Evolutionary conservation across 2,888 invertebrate genomes (phyloP).

Genomic region (Coelinius sp.): DNA sequence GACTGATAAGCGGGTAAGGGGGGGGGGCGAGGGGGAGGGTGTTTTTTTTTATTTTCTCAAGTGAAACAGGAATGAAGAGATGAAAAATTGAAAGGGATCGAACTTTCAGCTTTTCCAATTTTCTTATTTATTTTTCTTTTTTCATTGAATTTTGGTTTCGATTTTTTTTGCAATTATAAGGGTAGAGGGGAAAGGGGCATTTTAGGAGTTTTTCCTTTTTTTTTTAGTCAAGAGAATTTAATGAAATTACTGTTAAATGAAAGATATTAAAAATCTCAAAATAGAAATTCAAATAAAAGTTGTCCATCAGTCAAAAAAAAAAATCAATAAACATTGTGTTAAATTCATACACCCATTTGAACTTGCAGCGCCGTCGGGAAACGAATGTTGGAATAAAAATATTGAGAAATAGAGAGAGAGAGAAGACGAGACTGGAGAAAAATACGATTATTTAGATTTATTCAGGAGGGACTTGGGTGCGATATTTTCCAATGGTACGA

Average conservation of each 20-base stretch:
- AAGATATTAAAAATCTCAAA: too few relatives aligned
- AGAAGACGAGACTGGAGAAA: conserved; percentile 8
- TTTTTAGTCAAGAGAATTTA: too few relatives aligned
- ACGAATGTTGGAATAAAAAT: conserved; percentile 4
- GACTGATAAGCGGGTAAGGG: background rate
- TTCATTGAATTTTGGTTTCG: too few relatives aligned
- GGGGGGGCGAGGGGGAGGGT: background rate
- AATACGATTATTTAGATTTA: conserved; percentile 15
- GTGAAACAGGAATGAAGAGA: background rate
- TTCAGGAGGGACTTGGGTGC: conserved; percentile 20
- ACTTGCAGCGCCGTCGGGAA: background rate
- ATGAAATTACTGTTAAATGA: too few relatives aligned
- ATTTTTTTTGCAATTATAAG: background rate
- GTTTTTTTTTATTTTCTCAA: background rate
- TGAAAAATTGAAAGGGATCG: background rate
- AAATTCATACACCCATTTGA: background rate
- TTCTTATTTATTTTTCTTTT: too few relatives aligned
- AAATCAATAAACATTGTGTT: background rate
- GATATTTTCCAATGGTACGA: conserved; percentile 17
- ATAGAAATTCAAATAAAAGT: too few relatives aligned
- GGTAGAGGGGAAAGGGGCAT: background rate
- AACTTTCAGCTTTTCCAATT: too few relatives aligned
- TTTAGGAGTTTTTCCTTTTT: background rate
- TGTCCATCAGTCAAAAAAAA: background rate
- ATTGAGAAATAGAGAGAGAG: background rate